Conservation (phyloP, 2,113 vertebrate species). For the Pachycephala philippinensis region DNA sequence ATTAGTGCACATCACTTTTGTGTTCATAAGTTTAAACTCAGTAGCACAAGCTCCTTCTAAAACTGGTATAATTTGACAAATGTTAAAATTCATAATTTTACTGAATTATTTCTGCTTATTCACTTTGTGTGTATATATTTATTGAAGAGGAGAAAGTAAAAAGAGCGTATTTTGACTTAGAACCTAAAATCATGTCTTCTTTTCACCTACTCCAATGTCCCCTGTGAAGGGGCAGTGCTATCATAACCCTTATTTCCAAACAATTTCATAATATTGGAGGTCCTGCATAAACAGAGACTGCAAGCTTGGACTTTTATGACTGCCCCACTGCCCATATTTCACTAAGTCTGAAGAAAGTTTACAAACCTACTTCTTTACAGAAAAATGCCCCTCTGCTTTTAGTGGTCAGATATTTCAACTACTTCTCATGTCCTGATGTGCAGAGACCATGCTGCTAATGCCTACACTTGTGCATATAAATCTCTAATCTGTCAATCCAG, state of each 20-base stretch:
- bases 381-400: neutral
- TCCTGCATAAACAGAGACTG: neutral
- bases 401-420: neutral
- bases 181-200: neutral
- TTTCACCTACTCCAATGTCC: neutral
- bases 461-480: constrained; percentile 34
- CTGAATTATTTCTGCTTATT: neutral
- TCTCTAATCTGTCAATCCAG: constrained; percentile 19
- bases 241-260: neutral
- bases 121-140: neutral
- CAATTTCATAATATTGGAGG: neutral
- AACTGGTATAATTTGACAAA: neutral
- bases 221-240: neutral
- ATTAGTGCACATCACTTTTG: neutral
- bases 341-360: neutral
- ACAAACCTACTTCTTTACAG: neutral
- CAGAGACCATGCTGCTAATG: constrained; percentile 2
- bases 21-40: neutral
- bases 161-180: neutral
- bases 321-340: neutral
- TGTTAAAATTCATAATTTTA: neutral
- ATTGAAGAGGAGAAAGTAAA: neutral
- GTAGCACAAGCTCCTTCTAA: neutral
- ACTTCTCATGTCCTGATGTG: neutral
- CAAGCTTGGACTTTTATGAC: neutral